Evolutionary conservation across 2,113 vertebrate genomes (phyloP).

Genomic region (Notiomystis cincta): DNA sequence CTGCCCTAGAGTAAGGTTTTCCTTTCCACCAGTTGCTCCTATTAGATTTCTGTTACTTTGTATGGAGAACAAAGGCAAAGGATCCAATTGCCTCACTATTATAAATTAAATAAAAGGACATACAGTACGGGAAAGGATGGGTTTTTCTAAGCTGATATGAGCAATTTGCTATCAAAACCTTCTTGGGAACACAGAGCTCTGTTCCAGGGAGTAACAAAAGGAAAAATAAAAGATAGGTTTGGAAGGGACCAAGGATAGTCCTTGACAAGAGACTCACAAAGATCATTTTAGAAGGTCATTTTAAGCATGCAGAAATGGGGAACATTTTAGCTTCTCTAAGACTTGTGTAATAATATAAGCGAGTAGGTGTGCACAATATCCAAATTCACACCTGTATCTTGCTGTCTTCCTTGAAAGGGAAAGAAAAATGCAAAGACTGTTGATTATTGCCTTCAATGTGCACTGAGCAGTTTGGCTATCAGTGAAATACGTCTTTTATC

Average conservation of each 20-base stretch:
- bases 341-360: neutral
- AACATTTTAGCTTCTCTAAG: neutral
- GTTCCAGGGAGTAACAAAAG: neutral
- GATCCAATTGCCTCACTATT: constrained; percentile 20
- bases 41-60: constrained; percentile 38
- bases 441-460: neutral
- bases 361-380: neutral
- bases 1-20: neutral
- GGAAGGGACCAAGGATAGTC: neutral
- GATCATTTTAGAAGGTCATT: neutral
- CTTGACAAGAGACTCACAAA: neutral
- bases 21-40: neutral
- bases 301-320: neutral
- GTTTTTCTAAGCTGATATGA: neutral
- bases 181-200: neutral
- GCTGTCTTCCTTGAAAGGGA: neutral
- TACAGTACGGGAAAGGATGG: neutral
- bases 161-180: neutral
- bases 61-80: constrained; percentile 21
- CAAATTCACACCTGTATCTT: neutral
- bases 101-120: constrained; percentile 31
- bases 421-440: neutral
- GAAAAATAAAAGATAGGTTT: neutral
- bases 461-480: fast-evolving
- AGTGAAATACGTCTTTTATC: neutral